Percentiles rank a stretch among this genome's conserved stretches.
phyloP scores from a whole-genome alignment of 2,113 vertebrate species.

The Panthera uncia region DNA sequence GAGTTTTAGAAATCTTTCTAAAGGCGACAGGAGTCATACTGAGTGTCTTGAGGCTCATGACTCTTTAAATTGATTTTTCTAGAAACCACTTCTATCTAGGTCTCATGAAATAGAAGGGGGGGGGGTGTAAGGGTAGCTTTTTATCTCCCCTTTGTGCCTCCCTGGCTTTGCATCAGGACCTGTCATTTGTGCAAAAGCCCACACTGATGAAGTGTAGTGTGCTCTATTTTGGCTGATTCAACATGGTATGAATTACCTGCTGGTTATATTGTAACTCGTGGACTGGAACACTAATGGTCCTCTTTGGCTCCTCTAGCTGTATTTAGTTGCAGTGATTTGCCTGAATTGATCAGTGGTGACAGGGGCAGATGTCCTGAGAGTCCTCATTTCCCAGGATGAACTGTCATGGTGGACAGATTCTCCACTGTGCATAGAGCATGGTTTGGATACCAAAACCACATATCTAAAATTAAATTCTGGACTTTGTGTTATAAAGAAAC shows the following conservation, averaged over 20 bases:
- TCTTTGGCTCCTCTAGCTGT: conserved; percentile 19
- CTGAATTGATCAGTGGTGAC: conserved; percentile 53
- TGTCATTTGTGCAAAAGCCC: conserved; percentile 31
- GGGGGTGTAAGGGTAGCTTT: background rate
- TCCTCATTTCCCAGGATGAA: background rate
- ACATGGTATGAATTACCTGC: conserved; percentile 27
- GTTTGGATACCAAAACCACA: background rate
- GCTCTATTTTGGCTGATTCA: conserved; percentile 38
- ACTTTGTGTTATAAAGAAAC: background rate
- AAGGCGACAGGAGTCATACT: background rate
- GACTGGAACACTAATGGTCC: background rate
- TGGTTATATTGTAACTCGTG: conserved; percentile 9
- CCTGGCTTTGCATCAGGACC: background rate
- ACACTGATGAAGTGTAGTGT: background rate
- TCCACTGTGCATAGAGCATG: background rate
- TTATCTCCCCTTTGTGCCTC: background rate
- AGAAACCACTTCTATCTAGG: conserved; percentile 2
- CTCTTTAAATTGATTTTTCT: conserved; percentile 32
- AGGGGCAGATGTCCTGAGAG: conserved; percentile 43
- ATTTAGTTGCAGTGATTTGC: conserved; percentile 47
- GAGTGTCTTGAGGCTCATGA: background rate
- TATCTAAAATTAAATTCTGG: conserved; percentile 2
- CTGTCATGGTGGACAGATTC: background rate
- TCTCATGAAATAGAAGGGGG: conserved; percentile 5
- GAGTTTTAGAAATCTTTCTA: conserved; percentile 24